Evolutionary conservation across 2,113 vertebrate genomes (phyloP), one percentile per base, ranked within the genome.

Genomic region (Otolemur garnettii): DNA sequence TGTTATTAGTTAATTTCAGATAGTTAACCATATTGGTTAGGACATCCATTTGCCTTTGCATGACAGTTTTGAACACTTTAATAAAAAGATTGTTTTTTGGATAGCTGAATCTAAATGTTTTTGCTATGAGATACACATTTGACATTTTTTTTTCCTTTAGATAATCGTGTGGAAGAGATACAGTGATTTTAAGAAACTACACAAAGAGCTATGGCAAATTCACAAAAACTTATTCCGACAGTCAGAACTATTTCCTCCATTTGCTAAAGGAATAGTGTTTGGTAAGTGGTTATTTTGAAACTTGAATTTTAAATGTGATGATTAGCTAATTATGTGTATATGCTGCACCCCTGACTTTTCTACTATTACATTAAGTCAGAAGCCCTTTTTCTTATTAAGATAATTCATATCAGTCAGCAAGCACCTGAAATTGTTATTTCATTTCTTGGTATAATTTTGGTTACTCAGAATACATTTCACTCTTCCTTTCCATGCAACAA

Each of bases 131-230:
- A 68, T 85, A 9, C 77, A 86, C 60, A 87, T 50, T 75, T 97
- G 50, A 90, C 92, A 98, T 79, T 98, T 55, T 55, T 60, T 22
- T 98, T 90, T 98, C 85, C 85, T 98, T 94, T 96, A 99, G 99
- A 99, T 99, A 99, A 99, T 99, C 0, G 99, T 99, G 57, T 99
- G 99, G 99, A 99, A 99, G 98, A 99, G 99, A 96, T 99, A 99
- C 98, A 99, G 99, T 96, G 99, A 99, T 97, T 99, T 99, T 98
- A 99, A 99, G 98, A 99, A 99, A 97, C 99, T 99, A 72, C 99
- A 99, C 97, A 99, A 99, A 98, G 99, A 99, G 96, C 99, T 99
- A 91, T 99, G 99, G 99, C 99, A 99, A 97, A 99, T 99, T 96
- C 99, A 99, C 98, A 99, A 98, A 97, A 99, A 99, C 98, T 98